Percentiles rank a stretch among this genome's conserved stretches.
Conservation (phyloP, 1,140 invertebrate species). For the Thaumatotibia leucotreta region DNA sequence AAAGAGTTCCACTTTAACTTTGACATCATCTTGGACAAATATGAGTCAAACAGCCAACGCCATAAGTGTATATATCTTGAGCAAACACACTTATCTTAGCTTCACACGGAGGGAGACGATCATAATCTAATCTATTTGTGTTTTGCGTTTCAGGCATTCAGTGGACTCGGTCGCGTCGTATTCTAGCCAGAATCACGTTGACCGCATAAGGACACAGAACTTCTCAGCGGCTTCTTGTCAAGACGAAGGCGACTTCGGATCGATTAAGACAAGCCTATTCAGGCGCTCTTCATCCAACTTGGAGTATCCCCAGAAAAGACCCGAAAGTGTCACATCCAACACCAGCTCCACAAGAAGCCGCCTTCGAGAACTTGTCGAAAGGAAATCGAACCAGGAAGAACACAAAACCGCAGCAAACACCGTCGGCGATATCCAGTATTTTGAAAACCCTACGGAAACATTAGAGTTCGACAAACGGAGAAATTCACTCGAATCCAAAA, state of each 20-base stretch:
- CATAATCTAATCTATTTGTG: slow-evolving; percentile 52
- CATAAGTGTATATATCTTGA: slow-evolving; percentile 36
- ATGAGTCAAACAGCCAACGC: slow-evolving; percentile 33
- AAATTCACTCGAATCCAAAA: slow-evolving; percentile 56
- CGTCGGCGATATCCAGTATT: slow-evolving; percentile 71
- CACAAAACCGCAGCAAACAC: slow-evolving; percentile 65
- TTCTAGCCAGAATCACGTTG: slow-evolving; percentile 77
- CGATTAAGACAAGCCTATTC: slow-evolving; percentile 69
- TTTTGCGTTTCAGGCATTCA: slow-evolving; percentile 72
- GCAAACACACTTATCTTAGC: slow-evolving; percentile 48
- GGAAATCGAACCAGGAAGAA: slow-evolving; percentile 71
- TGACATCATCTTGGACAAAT: slow-evolving; percentile 24
- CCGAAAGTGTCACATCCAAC: slow-evolving; percentile 67
- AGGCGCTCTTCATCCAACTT: slow-evolving; percentile 69
- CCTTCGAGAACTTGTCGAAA: slow-evolving; percentile 72
- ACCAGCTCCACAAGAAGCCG: slow-evolving; percentile 72
- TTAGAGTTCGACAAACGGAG: slow-evolving; percentile 67
- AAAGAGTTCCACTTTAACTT: slow-evolving; percentile 28
- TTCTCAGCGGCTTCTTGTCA: slow-evolving; percentile 74
- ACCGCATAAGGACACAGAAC: slow-evolving; percentile 74
- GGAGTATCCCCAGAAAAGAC: slow-evolving; percentile 62
- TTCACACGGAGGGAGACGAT: slow-evolving; percentile 19
- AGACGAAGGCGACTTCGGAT: slow-evolving; percentile 68
- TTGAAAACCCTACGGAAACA: slow-evolving; percentile 73
- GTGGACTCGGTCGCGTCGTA: slow-evolving; percentile 77